These are phyloP conservation scores for Protaetia brevitarsis DNA, from an alignment of 1,140 invertebrate genomes.

Conservation along the genomic window DNA sequence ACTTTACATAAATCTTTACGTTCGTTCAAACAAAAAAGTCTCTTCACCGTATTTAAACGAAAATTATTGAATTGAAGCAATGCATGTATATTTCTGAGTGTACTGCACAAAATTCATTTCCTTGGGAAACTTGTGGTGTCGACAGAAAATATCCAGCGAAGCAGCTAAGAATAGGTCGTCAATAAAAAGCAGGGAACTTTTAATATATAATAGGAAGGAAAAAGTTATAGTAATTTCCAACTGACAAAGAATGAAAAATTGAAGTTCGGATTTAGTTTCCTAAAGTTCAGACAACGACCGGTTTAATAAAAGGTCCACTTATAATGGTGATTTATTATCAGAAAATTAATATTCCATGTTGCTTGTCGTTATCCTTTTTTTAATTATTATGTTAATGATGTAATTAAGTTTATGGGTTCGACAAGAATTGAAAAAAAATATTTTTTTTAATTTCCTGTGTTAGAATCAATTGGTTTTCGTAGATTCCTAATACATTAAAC, in stretches of 20 bases:
- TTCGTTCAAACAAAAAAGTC: too few relatives aligned
- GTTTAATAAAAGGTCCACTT: constrained; percentile 3
- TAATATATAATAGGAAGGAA: not conserved
- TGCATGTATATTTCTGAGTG: too few relatives aligned
- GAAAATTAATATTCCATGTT: constrained; percentile 1
- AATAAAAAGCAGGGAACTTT: not conserved
- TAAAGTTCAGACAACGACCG: constrained; percentile 3
- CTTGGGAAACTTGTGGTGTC: too few relatives aligned
- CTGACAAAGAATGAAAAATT: constrained; percentile 15
- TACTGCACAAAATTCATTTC: too few relatives aligned
- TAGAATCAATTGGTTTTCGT: too few relatives aligned
- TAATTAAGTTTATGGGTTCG: not conserved
- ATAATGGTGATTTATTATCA: constrained; percentile 8
- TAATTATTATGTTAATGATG: not conserved
- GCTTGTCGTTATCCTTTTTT: not conserved
- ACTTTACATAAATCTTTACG: too few relatives aligned
- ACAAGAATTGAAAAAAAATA: too few relatives aligned
- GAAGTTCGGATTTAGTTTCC: not conserved
- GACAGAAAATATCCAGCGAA: not conserved
- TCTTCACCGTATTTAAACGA: too few relatives aligned
- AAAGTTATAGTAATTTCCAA: constrained; percentile 7
- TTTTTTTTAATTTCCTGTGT: too few relatives aligned
- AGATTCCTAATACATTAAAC: too few relatives aligned
- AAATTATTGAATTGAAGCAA: too few relatives aligned
- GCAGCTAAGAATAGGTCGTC: too few relatives aligned